A percentile compares a stretch with the other conserved stretches of the same genome.
phyloP scores from a whole-genome alignment of 2,797 vertebrate genomes.

The Rhabdophis nuchalis region DNA sequence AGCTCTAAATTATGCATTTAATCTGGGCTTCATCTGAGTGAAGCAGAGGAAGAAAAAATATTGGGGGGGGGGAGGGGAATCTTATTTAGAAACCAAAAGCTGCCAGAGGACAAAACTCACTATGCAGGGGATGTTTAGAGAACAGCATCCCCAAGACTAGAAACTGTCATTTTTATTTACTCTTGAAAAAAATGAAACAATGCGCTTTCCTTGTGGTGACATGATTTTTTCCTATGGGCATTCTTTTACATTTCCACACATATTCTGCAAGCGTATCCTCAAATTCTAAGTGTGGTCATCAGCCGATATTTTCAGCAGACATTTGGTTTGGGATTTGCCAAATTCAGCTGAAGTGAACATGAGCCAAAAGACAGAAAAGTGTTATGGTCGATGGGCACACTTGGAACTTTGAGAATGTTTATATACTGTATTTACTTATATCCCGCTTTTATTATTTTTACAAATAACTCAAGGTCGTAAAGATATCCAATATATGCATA shows the following conservation, averaged over 20 bases:
- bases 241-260: constrained; percentile 39
- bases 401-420: not conserved
- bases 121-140: constrained; percentile 26
- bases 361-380: not conserved
- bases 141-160: constrained; percentile 42
- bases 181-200: constrained; percentile 45
- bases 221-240: constrained; percentile 55
- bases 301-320: constrained; percentile 41
- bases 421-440: not conserved
- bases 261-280: constrained; percentile 51
- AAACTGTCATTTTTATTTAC: constrained; percentile 55
- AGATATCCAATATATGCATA: too few species aligned
- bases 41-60: not conserved
- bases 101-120: constrained; percentile 45
- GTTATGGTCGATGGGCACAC: not conserved
- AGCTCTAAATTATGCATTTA: constrained; percentile 26
- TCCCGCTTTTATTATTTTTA: not conserved
- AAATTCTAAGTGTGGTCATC: constrained; percentile 32
- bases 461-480: not conserved
- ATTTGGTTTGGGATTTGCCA: constrained; percentile 44
- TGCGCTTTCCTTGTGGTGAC: constrained; percentile 44
- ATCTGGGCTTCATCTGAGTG: not conserved
- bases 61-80: not conserved
- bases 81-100: constrained; percentile 41
- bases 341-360: constrained; percentile 42